Evolutionary conservation across 23 tunicate species (phyloP).

Genomic region (Trididemnum clinides): DNA sequence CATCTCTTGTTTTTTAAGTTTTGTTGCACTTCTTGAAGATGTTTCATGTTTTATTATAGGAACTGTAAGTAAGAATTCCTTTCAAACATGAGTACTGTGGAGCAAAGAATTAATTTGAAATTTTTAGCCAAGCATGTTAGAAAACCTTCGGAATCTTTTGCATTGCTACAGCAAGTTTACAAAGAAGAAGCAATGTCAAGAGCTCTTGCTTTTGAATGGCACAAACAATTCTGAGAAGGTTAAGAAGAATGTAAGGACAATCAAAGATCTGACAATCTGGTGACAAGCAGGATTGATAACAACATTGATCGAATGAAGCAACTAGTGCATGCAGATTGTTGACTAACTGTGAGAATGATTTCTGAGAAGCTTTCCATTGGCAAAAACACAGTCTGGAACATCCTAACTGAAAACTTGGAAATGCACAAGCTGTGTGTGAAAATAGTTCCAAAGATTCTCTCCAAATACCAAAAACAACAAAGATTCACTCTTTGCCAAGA

Average conservation of each 20-base stretch:
- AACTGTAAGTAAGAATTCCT: neutral
- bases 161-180: too few relatives aligned
- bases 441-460: too few relatives aligned
- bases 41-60: neutral
- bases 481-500: too few relatives aligned
- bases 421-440: too few relatives aligned
- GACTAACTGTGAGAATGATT: neutral
- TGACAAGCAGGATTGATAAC: too few relatives aligned
- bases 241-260: neutral
- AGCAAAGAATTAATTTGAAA: too few relatives aligned
- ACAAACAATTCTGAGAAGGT: neutral
- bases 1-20: neutral
- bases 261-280: too few relatives aligned
- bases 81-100: neutral
- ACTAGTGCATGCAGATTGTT: neutral
- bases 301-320: neutral
- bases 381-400: neutral
- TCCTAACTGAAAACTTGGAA: neutral
- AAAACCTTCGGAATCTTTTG: neutral
- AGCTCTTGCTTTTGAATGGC: neutral
- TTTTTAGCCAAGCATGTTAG: neutral
- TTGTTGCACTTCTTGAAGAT: neutral
- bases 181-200: too few relatives aligned
- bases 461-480: too few relatives aligned
- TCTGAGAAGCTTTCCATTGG: too few relatives aligned